Conservation (phyloP, 1,140 invertebrate species). For the Euwallacea fornicatus region DNA sequence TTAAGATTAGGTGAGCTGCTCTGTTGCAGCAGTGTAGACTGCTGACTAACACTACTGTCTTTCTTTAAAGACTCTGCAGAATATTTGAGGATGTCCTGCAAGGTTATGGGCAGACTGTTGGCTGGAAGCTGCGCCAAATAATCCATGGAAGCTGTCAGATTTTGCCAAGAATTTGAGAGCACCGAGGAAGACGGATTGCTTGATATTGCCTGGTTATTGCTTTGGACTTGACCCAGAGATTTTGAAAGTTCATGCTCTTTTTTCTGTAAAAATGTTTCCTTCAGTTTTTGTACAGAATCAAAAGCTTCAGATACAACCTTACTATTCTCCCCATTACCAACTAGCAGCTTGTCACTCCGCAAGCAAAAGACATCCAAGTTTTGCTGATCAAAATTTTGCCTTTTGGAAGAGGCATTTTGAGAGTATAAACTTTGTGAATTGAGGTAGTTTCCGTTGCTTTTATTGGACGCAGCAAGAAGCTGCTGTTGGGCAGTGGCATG, state of each 20-base stretch:
- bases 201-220: constrained; percentile 1
- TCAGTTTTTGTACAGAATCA: too few relatives aligned
- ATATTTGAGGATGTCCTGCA: constrained; percentile 84
- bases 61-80: constrained; percentile 77
- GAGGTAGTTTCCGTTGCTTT: constrained; percentile 47
- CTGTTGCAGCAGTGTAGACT: neutral
- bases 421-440: constrained; percentile 35
- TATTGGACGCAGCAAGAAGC: constrained; percentile 44
- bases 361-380: constrained; percentile 38
- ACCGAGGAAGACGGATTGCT: constrained; percentile 34
- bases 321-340: neutral
- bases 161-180: constrained; percentile 64
- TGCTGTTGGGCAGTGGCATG: constrained; percentile 49
- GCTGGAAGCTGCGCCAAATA: constrained; percentile 75
- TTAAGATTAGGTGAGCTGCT: constrained; percentile 36
- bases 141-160: constrained; percentile 73
- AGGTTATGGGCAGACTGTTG: constrained; percentile 72
- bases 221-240: neutral
- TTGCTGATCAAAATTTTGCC: constrained; percentile 48
- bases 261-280: constrained; percentile 6
- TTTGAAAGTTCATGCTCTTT: constrained; percentile 16
- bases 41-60: constrained; percentile 51
- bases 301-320: neutral
- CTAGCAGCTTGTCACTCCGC: neutral
- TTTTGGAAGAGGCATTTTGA: constrained; percentile 44